These are phyloP conservation scores for Stegodyphus dumicola DNA, from an alignment of 1,140 invertebrate species.

Conservation along the genomic window DNA sequence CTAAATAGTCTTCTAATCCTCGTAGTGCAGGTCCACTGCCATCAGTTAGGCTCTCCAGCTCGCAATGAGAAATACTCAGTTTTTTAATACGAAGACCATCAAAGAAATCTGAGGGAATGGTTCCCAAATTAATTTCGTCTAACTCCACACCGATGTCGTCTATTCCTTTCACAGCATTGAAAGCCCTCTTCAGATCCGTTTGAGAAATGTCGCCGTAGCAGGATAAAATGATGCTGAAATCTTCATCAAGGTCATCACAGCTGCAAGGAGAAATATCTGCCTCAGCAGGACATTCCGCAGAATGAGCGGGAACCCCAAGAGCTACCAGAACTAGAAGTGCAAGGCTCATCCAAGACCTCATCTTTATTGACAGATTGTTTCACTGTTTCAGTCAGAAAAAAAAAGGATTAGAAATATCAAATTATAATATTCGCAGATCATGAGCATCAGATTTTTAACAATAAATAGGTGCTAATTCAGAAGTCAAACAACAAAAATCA, in stretches of 20 bases:
- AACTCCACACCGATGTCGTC: not conserved
- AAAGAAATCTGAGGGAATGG: slow-evolving; percentile 5
- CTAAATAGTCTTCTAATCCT: slow-evolving; percentile 20
- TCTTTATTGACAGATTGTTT: too few relatives aligned
- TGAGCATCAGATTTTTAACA: too few relatives aligned
- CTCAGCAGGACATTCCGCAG: not conserved
- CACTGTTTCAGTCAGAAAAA: too few relatives aligned
- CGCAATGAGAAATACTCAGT: slow-evolving; percentile 12
- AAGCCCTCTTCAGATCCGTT: not conserved
- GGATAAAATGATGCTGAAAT: not conserved
- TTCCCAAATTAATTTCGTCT: not conserved
- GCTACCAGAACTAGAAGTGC: too few relatives aligned
- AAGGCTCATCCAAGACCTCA: too few relatives aligned
- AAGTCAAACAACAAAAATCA: too few relatives aligned
- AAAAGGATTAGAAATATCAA: too few relatives aligned
- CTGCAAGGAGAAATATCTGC: not conserved
- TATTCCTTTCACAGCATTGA: not conserved
- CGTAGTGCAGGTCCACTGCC: not conserved
- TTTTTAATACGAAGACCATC: not conserved
- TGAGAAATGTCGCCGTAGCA: not conserved
- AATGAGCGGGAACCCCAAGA: too few relatives aligned
- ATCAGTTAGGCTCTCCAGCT: not conserved
- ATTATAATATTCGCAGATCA: too few relatives aligned
- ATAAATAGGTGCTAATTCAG: too few relatives aligned
- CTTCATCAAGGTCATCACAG: not conserved